Evolutionary conservation across 2,797 vertebrate species (phyloP).

Genomic region (Coreius guichenoti): DNA sequence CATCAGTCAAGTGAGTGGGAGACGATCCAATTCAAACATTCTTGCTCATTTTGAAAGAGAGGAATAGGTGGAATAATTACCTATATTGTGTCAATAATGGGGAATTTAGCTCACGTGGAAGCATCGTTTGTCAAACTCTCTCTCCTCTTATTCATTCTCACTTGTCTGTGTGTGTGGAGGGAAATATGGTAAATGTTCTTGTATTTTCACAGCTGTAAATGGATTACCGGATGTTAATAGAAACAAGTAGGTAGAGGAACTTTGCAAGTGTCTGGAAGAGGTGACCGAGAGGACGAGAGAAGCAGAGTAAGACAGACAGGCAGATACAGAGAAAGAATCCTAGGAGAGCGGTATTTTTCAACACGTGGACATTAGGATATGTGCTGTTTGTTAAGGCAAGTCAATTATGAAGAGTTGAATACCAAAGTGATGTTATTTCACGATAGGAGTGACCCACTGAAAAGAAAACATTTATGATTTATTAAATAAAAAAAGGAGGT

Average conservation of each 20-base stretch:
- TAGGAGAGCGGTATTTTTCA: background rate
- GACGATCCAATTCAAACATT: slow-evolving; percentile 44
- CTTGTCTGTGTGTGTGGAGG: slow-evolving; percentile 53
- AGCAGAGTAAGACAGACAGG: slow-evolving; percentile 21
- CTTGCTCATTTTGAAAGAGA: slow-evolving; percentile 7
- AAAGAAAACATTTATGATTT: background rate
- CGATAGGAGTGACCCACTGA: background rate
- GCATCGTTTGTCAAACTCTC: background rate
- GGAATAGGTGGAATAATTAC: slow-evolving; percentile 41
- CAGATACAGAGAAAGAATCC: background rate
- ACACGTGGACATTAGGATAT: background rate
- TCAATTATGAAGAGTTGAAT: background rate
- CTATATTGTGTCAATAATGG: slow-evolving; percentile 20
- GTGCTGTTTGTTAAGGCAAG: background rate
- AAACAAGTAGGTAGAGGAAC: slow-evolving; percentile 61
- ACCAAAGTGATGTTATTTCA: background rate
- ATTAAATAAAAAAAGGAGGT: background rate
- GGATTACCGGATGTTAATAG: slow-evolving; percentile 69
- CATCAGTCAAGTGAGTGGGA: slow-evolving; percentile 37
- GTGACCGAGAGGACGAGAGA: background rate
- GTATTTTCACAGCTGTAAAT: slow-evolving; percentile 64
- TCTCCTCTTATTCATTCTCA: background rate
- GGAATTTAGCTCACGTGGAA: slow-evolving; percentile 2
- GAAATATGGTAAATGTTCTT: slow-evolving; percentile 49
- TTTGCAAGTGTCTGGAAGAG: slow-evolving; percentile 15